Base-by-base conservation (phyloP, 2,888 invertebrate genomes). In the Leucoma salicis region DNA sequence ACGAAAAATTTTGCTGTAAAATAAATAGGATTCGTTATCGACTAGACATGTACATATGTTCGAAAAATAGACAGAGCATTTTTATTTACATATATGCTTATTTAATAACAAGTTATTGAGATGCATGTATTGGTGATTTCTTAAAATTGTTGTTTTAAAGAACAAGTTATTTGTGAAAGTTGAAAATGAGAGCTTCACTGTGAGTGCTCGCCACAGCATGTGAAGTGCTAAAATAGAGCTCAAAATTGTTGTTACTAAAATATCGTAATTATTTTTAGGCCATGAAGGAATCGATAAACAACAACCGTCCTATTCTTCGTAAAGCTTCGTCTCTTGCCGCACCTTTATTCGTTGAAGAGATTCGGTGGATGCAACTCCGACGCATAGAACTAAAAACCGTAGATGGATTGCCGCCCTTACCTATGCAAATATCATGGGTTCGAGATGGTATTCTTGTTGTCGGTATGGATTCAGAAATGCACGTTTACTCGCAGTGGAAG, bases 391-490 rank as follows among this genome's bases (percentile, higher is more conserved):
- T 99, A 10, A 94, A 94, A 50, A 98, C 99, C 0, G 99, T 98
- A 0, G 99, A 99, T 70, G 98, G 99, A 0, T 82, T 99, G 27
- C 98, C 98, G 0, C 99, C 99, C 0, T 82, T 99, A 34, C 99
- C 99, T 0, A 99, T 99, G 96, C 98, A 99, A 77, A 96, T 99
- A 64, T 98, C 98, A 1, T 99, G 99, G 99, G 98, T 99, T 0
- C 92, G 99, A 14, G 99, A 99, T 71, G 99, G 99, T 0, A 97
- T 99, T 54, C 87, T 99, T 1, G 97, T 99, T 0, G 98, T 99
- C 1, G 99, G 99, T 1, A 99, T 99, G 99, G 98, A 99, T 76
- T 99, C 98, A 2, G 99, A 99, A 79, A 99, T 99, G 98, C 98
- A 99, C 70, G 98, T 99, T 0, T 99, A 99, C 76, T 98, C 98